Conservation (phyloP, 2,113 vertebrate genomes). For the Emberiza fucata region DNA sequence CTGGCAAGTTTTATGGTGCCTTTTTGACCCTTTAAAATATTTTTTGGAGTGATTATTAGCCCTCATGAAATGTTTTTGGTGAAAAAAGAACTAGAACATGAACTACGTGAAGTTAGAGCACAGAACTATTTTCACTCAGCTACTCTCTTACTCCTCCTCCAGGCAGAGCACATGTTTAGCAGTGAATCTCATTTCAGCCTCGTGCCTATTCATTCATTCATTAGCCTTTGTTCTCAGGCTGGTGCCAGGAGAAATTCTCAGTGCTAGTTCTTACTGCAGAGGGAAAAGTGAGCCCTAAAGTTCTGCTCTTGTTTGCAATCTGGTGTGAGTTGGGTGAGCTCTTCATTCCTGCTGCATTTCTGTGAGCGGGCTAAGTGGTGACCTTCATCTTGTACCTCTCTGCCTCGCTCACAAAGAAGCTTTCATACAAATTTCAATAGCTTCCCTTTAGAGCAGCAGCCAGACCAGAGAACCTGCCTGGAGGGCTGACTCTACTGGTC, state of each 20-base stretch:
- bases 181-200: background rate
- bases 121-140: background rate
- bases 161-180: background rate
- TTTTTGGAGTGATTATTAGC: background rate
- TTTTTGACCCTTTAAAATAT: background rate
- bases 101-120: background rate
- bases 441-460: background rate
- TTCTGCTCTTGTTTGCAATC: background rate
- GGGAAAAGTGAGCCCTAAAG: background rate
- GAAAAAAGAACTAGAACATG: background rate
- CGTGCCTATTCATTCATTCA: background rate
- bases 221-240: background rate
- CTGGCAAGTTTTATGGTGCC: background rate
- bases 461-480: background rate
- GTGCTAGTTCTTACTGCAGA: background rate
- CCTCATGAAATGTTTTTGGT: background rate
- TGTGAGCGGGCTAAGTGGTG: background rate
- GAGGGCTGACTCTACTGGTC: background rate
- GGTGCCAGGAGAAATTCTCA: background rate
- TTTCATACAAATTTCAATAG: constrained; percentile 21
- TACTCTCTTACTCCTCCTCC: background rate
- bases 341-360: background rate
- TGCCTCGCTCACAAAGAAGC: background rate
- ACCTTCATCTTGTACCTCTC: background rate
- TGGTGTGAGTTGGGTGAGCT: background rate